Evolutionary conservation across 2,888 invertebrate species (phyloP), one percentile per base, ranked within the genome.

Genomic region (Noctua janthina): DNA sequence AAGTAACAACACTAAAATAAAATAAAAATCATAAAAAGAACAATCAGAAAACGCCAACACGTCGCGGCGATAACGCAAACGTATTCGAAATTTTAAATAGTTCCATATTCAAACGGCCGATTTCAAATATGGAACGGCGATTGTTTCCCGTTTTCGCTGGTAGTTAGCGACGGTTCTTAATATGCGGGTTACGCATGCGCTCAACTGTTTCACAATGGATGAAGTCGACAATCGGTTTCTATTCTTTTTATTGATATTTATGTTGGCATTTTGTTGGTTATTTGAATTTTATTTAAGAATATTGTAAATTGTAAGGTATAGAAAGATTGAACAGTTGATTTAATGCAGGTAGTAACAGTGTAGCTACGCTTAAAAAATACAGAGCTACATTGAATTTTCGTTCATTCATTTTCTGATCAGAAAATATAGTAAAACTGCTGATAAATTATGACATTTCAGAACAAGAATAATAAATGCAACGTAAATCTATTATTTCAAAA

Each of bases 21-120:
- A 80, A 46, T 46, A 46, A 73, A 86, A 83, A 69, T 84, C 84
- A 89, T 88, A 90, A 93, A 94, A 94, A 94, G 94, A 95, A 96
- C 96, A 96, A 96, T 96, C 95, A 95, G 94, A 94, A 95, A 96
- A 95, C 94, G 95, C 94, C 94, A 94, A 94, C 96, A 96, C 96
- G 96, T 96, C 93, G 92, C 93, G 89, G 92, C 96, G 95, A 96
- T 96, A 96, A 96, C 96, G 95, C 95, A 96, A 89, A 96, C 96
- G 96, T 96, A 96, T 96, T 96, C 96, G 95, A 96, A 96, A 96
- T 96, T 96, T 96, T 96, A 97, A 97, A 96, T 96, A 97, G 96
- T 96, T 96, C 95, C 95, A 96, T 96, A 95, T 95, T 95, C 94
- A 95, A 95, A 96, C 94, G 90, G 92, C 92, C 92, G 93, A 94